These are phyloP conservation scores for Phocides pigmalion DNA, from an alignment of 1,140 invertebrate species.

Conservation along the genomic window DNA sequence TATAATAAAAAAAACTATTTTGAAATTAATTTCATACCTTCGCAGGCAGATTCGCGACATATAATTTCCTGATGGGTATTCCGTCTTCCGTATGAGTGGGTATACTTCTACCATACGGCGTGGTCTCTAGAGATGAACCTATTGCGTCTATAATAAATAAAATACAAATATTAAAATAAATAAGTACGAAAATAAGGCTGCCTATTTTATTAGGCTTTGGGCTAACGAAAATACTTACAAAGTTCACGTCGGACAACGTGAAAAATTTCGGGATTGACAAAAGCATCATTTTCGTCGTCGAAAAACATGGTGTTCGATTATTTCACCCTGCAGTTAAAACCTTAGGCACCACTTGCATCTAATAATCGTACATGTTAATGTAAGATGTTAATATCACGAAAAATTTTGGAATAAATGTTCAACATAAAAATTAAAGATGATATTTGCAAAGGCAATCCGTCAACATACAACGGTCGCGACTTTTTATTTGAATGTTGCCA, in stretches of 20 bases:
- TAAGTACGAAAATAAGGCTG: not conserved
- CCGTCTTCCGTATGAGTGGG: conserved; percentile 80
- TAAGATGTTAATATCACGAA: conserved; percentile 50
- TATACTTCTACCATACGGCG: conserved; percentile 55
- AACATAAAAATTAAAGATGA: conserved; percentile 55
- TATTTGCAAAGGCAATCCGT: conserved; percentile 64
- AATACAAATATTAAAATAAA: conserved; percentile 17
- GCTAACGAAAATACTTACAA: conserved; percentile 55
- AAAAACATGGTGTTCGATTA: conserved; percentile 62
- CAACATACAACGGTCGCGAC: conserved; percentile 68
- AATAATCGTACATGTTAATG: conserved; percentile 49
- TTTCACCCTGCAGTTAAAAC: conserved; percentile 35
- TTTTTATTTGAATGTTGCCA: conserved; percentile 49
- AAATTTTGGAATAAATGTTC: conserved; percentile 66
- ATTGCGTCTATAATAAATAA: conserved; percentile 54
- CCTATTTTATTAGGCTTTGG: too few species aligned
- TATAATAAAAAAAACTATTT: conserved; percentile 12
- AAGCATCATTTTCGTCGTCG: conserved; percentile 56
- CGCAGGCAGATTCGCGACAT: conserved; percentile 72
- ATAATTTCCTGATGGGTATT: conserved; percentile 77
- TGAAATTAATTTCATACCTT: conserved; percentile 52
- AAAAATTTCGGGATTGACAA: conserved; percentile 59
- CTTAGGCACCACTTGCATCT: conserved; percentile 35
- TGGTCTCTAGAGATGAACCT: conserved; percentile 51
- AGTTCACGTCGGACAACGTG: conserved; percentile 61